Conservation (phyloP, 2,113 vertebrate species). For the Cynocephalus volans region DNA sequence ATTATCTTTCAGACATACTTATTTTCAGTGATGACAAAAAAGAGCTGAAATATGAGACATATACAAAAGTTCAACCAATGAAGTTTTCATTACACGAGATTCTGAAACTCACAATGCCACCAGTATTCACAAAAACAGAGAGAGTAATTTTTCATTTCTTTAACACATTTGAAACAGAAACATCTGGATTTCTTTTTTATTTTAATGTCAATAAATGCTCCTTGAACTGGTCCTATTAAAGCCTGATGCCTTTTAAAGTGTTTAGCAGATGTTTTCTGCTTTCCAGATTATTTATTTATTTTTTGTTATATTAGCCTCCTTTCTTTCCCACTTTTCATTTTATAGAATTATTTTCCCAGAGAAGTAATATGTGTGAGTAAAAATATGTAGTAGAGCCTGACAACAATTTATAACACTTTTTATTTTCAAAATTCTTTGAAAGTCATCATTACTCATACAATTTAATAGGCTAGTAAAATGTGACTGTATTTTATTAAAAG, state of each 20-base stretch:
- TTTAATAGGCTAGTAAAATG: constrained; percentile 69
- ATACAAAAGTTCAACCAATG: constrained; percentile 3
- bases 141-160: background rate
- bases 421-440: constrained; percentile 72
- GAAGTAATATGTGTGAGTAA: constrained; percentile 62
- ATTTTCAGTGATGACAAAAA: constrained; percentile 46
- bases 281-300: constrained; percentile 60
- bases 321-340: constrained; percentile 60
- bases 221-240: constrained; percentile 28
- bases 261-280: constrained; percentile 64
- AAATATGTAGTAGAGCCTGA: constrained; percentile 56
- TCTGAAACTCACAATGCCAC: constrained; percentile 41
- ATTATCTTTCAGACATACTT: constrained; percentile 20
- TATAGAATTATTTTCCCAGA: constrained; percentile 73
- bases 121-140: background rate
- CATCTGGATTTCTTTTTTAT: constrained; percentile 56
- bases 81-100: background rate
- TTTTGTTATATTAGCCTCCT: constrained; percentile 37
- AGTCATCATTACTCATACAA: constrained; percentile 46
- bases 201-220: constrained; percentile 58
- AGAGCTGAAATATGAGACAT: constrained; percentile 26
- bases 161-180: constrained; percentile 53
- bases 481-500: constrained; percentile 60
- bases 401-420: constrained; percentile 63
- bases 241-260: background rate